A percentile compares a stretch with the other conserved stretches of the same genome.
phyloP scores from a whole-genome alignment of 2,888 invertebrate species.

The Pheosia tremula region DNA sequence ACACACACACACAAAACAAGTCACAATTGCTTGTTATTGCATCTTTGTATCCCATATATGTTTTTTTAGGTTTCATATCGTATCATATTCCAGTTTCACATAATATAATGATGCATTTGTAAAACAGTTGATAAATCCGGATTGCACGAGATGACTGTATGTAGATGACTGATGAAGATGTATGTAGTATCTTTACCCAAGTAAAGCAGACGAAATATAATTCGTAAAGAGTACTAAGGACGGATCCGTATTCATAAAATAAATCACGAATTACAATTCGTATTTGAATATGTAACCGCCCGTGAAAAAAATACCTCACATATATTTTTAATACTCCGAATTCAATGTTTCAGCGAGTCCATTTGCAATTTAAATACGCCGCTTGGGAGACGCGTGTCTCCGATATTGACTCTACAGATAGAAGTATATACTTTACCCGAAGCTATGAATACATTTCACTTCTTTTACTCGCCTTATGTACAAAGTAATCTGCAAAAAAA shows the following conservation, averaged over 20 bases:
- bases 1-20: too few relatives aligned
- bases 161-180: too few relatives aligned
- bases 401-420: constrained; percentile 57
- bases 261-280: constrained; percentile 1
- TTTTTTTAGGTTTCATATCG: too few relatives aligned
- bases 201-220: too few relatives aligned
- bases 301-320: constrained; percentile 16
- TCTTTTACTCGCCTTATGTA: constrained; percentile 18
- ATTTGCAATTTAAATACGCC: constrained; percentile 70
- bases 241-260: not conserved
- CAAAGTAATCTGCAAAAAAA: constrained; percentile 25
- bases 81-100: too few relatives aligned
- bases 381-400: constrained; percentile 58
- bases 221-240: too few relatives aligned
- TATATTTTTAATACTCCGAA: constrained; percentile 48
- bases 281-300: constrained; percentile 11
- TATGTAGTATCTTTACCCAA: too few relatives aligned
- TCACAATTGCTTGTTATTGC: too few relatives aligned
- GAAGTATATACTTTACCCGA: constrained; percentile 26
- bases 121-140: too few relatives aligned
- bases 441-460: constrained; percentile 38
- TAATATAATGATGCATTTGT: too few relatives aligned
- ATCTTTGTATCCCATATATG: too few relatives aligned
- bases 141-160: too few relatives aligned
- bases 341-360: constrained; percentile 58